Conservation (phyloP, 2,797 vertebrate genomes). For the Gambelia wislizenii region DNA sequence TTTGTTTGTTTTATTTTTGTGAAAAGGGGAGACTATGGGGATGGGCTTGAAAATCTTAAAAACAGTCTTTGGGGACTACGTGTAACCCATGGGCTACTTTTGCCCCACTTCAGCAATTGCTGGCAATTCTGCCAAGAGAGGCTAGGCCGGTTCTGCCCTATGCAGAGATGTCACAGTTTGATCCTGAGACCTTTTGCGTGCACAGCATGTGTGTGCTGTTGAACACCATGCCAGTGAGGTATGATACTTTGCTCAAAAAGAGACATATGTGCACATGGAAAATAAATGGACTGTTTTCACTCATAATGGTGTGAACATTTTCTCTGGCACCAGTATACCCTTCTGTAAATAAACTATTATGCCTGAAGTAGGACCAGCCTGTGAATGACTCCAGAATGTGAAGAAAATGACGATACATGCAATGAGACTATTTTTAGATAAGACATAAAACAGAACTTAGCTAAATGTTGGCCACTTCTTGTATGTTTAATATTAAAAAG, state of each 20-base stretch:
- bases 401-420: neutral
- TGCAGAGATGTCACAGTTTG: neutral
- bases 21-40: too few species aligned
- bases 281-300: neutral
- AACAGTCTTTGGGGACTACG: too few species aligned
- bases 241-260: neutral
- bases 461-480: neutral
- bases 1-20: too few species aligned
- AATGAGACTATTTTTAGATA: neutral
- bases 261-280: neutral
- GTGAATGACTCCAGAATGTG: neutral
- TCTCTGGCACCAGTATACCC: too few species aligned
- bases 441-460: neutral
- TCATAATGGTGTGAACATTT: neutral
- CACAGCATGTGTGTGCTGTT: neutral
- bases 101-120: too few species aligned
- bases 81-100: too few species aligned
- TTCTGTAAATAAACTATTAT: neutral
- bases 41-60: too few species aligned
- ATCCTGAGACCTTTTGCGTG: neutral
- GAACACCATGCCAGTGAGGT: neutral
- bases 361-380: neutral
- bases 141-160: neutral
- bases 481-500: neutral
- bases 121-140: too few species aligned